A percentile compares a stretch with the other conserved stretches of the same genome.
These are phyloP conservation scores for Trididemnum clinides DNA, from an alignment of 23 tunicate genomes.

Conservation along the genomic window DNA sequence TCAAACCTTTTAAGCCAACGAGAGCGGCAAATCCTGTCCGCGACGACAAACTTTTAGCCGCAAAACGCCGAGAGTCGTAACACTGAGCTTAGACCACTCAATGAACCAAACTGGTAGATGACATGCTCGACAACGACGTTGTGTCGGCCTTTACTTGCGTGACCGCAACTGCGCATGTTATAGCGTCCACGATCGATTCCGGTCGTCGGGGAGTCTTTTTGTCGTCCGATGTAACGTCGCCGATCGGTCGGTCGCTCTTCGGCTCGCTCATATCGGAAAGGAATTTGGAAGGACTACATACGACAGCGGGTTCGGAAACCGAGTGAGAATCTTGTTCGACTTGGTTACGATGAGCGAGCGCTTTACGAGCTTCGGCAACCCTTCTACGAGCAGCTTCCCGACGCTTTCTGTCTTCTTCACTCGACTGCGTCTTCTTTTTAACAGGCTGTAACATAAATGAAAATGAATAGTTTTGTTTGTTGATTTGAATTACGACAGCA, in stretches of 20 bases:
- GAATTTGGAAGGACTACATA: background rate
- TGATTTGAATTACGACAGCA: no score
- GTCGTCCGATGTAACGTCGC: background rate
- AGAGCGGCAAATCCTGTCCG: no score
- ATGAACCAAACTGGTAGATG: conserved; percentile 28
- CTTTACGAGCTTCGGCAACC: conserved; percentile 74
- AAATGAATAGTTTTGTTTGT: no score
- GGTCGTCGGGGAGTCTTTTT: background rate
- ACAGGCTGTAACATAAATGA: background rate
- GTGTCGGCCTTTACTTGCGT: background rate
- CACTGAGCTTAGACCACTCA: no score
- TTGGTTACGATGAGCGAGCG: conserved; percentile 42
- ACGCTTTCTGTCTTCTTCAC: conserved; percentile 76
- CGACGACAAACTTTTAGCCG: no score
- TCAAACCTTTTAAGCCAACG: no score
- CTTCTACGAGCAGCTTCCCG: conserved; percentile 80
- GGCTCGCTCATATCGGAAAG: background rate
- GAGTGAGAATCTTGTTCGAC: background rate
- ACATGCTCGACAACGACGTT: conserved; percentile 9
- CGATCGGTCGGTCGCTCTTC: background rate
- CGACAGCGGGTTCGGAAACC: background rate
- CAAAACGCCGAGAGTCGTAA: no score
- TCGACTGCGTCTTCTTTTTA: conserved; percentile 18
- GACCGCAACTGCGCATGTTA: conserved; percentile 21
- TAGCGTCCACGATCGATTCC: conserved; percentile 30